Percentiles rank a stretch among this genome's conserved stretches.
phyloP scores from a whole-genome alignment of 1,140 invertebrate species.

The Drosophila bipectinata region DNA sequence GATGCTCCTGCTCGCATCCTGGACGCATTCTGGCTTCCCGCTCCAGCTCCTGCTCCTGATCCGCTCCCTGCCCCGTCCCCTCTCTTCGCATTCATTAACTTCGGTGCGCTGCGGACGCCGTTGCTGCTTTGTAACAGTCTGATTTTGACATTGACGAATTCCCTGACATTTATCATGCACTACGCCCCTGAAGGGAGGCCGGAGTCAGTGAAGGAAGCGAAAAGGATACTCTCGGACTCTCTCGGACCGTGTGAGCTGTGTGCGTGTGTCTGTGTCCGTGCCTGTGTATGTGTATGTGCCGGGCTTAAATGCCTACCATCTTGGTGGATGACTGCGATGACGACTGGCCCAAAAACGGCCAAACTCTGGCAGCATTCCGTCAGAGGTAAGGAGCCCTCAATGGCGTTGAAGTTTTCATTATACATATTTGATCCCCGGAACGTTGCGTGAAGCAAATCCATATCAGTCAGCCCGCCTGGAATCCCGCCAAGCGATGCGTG shows the following conservation, averaged over 20 bases:
- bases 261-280: conserved; percentile 5
- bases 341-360: conserved; percentile 23
- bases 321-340: conserved; percentile 53
- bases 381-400: conserved; percentile 42
- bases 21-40: conserved; percentile 22
- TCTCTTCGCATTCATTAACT: conserved; percentile 21
- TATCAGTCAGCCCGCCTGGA: conserved; percentile 25
- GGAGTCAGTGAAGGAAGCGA: conserved; percentile 42
- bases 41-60: conserved; percentile 5
- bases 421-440: conserved; percentile 56
- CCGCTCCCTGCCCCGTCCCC: conserved; percentile 1
- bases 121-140: conserved; percentile 75
- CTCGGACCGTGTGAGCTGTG: conserved; percentile 15
- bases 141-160: conserved; percentile 82
- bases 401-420: conserved; percentile 62
- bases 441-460: conserved; percentile 53
- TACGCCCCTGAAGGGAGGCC: conserved; percentile 53
- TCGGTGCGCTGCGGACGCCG: conserved; percentile 41
- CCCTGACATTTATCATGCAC: conserved; percentile 68
- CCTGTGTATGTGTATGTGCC: conserved; percentile 24
- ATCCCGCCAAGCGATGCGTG: conserved; percentile 39
- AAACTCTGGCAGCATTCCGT: conserved; percentile 59
- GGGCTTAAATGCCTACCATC: conserved; percentile 55
- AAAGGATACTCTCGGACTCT: conserved; percentile 56
- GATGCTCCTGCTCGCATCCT: conserved; percentile 47